Conservation (phyloP, 2,113 vertebrate species). For the Chiloscyllium plagiosum region DNA sequence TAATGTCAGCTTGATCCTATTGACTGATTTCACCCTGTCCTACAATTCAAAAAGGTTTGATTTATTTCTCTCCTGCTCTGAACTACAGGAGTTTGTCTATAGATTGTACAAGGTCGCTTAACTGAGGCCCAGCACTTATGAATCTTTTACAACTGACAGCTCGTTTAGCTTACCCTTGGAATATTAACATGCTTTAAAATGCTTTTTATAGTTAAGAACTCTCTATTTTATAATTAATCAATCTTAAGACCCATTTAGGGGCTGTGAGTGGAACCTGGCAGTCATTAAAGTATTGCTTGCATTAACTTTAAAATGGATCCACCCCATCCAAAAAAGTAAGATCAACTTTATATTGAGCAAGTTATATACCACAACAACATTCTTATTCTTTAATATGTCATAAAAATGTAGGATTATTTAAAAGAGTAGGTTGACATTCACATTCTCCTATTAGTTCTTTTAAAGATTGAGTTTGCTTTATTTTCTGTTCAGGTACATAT, state of each 20-base stretch:
- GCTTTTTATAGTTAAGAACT: slow-evolving; percentile 32
- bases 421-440: not conserved
- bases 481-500: not conserved
- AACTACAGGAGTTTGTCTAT: not conserved
- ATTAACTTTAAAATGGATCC: not conserved
- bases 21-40: slow-evolving; percentile 45
- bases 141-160: slow-evolving; percentile 40
- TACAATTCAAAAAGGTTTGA: slow-evolving; percentile 44
- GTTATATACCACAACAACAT: not conserved
- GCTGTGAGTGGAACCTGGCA: not conserved
- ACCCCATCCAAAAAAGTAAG: not conserved
- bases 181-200: slow-evolving; percentile 34
- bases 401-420: not conserved
- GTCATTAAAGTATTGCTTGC: slow-evolving; percentile 21
- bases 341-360: not conserved
- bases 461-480: not conserved
- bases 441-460: not conserved
- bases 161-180: slow-evolving; percentile 31
- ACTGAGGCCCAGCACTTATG: slow-evolving; percentile 44
- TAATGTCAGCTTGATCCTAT: slow-evolving; percentile 42
- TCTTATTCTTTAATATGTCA: not conserved
- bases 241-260: slow-evolving; percentile 34
- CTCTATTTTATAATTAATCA: slow-evolving; percentile 36
- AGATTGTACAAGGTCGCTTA: slow-evolving; percentile 47
- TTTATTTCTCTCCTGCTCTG: not conserved